Evolutionary conservation across 2,888 invertebrate species (phyloP).

Genomic region (Scaptomyza flava): DNA sequence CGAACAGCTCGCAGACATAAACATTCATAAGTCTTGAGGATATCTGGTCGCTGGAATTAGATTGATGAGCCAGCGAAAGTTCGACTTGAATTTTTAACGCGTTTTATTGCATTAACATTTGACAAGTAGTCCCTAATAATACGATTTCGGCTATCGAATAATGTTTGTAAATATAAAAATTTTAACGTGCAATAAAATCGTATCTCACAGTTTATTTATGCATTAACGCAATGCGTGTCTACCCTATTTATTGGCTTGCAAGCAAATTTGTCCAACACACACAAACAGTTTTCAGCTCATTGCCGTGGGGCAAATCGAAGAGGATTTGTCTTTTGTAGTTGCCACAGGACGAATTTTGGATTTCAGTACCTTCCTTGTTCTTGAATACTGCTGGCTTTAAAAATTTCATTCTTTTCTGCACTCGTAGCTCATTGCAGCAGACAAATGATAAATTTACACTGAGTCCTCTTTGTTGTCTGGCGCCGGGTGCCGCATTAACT

Average conservation of each 20-base stretch:
- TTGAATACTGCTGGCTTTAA: slow-evolving; percentile 1
- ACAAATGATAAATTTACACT: slow-evolving; percentile 71
- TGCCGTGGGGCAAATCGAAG: slow-evolving; percentile 30
- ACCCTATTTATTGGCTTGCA: slow-evolving; percentile 39
- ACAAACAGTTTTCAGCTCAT: background rate
- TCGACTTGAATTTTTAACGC: too few species aligned
- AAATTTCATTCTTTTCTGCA: slow-evolving; percentile 5
- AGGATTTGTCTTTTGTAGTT: slow-evolving; percentile 32
- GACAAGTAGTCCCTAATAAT: too few species aligned
- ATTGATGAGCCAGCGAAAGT: too few species aligned
- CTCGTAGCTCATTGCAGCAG: slow-evolving; percentile 54
- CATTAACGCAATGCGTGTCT: slow-evolving; percentile 17
- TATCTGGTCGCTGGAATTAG: too few species aligned
- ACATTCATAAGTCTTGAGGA: too few species aligned
- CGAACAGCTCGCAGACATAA: too few species aligned
- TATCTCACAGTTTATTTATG: background rate
- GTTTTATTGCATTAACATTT: too few species aligned
- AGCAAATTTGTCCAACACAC: slow-evolving; percentile 23
- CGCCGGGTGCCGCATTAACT: slow-evolving; percentile 55
- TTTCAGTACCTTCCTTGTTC: background rate
- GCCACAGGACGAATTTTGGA: slow-evolving; percentile 11
- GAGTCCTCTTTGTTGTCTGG: slow-evolving; percentile 75
- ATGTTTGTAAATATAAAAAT: too few species aligned
- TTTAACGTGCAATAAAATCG: too few species aligned
- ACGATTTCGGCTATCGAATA: too few species aligned